These are phyloP conservation scores for Drosophila yakuba DNA, from an alignment of 1,140 invertebrate genomes.

Conservation along the genomic window DNA sequence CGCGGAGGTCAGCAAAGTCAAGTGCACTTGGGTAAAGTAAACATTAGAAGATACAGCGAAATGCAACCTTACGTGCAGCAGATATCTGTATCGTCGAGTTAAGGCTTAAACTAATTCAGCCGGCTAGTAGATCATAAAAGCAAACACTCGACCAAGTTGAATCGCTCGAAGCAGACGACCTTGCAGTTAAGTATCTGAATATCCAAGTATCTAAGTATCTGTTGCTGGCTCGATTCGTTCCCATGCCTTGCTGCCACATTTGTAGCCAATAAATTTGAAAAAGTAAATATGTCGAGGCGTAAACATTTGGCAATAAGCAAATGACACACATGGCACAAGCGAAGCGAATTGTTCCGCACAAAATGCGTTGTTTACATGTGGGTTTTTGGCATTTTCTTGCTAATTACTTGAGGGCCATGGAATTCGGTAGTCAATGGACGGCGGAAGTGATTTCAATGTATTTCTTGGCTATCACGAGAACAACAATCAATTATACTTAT, in stretches of 20 bases:
- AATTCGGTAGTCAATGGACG: slow-evolving; percentile 10
- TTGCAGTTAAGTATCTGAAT: slow-evolving; percentile 33
- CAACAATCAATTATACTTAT: slow-evolving; percentile 62
- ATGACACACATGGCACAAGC: slow-evolving; percentile 35
- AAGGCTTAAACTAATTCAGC: slow-evolving; percentile 33
- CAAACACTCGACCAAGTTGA: slow-evolving; percentile 53
- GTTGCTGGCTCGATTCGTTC: slow-evolving; percentile 57
- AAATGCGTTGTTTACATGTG: slow-evolving; percentile 36
- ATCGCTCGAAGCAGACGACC: slow-evolving; percentile 45
- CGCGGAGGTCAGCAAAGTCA: slow-evolving; percentile 30
- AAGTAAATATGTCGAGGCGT: slow-evolving; percentile 45
- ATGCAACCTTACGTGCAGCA: slow-evolving; percentile 17
- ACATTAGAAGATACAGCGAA: slow-evolving; percentile 13
- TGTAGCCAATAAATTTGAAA: slow-evolving; percentile 65
- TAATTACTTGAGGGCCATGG: slow-evolving; percentile 56
- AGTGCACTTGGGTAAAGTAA: slow-evolving; percentile 24
- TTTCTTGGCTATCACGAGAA: slow-evolving; percentile 35
- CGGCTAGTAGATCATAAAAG: slow-evolving; percentile 61
- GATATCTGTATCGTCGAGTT: slow-evolving; percentile 17
- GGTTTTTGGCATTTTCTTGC: slow-evolving; percentile 69
- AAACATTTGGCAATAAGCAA: slow-evolving; percentile 34
- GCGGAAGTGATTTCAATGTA: slow-evolving; percentile 64
- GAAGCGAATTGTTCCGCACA: slow-evolving; percentile 36
- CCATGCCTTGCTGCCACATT: slow-evolving; percentile 67
- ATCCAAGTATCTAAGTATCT: slow-evolving; percentile 13